Evolutionary conservation across 2,113 vertebrate species (phyloP).

Genomic region (Brienomyrus longianalis): DNA sequence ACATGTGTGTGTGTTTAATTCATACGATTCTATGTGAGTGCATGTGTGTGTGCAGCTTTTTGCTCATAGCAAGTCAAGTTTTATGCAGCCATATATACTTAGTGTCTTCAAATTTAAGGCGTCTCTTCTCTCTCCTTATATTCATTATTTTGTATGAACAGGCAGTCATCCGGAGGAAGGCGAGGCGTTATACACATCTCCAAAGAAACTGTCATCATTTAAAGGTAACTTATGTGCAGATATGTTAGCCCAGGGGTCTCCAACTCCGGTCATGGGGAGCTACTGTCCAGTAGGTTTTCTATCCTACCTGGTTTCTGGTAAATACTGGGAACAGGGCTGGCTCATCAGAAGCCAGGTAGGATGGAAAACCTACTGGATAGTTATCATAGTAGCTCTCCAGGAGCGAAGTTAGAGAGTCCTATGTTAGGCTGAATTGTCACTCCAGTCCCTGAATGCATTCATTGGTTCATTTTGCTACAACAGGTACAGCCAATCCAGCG

Average conservation of each 20-base stretch:
- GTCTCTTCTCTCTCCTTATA: background rate
- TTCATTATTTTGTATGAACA: background rate
- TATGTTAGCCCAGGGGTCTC: background rate
- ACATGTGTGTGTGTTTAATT: background rate
- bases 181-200: background rate
- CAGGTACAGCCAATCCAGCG: background rate
- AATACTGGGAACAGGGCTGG: too few species aligned
- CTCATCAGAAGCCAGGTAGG: too few species aligned
- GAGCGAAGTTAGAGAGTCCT: too few species aligned
- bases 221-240: background rate
- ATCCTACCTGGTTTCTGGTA: too few species aligned
- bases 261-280: too few species aligned
- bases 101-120: background rate
- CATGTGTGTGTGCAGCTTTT: background rate
- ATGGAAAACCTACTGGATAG: too few species aligned
- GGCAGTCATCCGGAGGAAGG: background rate
- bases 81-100: background rate
- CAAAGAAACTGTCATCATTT: background rate
- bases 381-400: too few species aligned
- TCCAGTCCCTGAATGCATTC: background rate
- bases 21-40: too few species aligned
- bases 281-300: too few species aligned
- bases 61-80: background rate
- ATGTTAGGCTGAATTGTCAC: background rate
- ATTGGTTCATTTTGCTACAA: background rate